Evolutionary conservation across 1,140 invertebrate genomes (phyloP).

Genomic region (Globodera ellingtonae): DNA sequence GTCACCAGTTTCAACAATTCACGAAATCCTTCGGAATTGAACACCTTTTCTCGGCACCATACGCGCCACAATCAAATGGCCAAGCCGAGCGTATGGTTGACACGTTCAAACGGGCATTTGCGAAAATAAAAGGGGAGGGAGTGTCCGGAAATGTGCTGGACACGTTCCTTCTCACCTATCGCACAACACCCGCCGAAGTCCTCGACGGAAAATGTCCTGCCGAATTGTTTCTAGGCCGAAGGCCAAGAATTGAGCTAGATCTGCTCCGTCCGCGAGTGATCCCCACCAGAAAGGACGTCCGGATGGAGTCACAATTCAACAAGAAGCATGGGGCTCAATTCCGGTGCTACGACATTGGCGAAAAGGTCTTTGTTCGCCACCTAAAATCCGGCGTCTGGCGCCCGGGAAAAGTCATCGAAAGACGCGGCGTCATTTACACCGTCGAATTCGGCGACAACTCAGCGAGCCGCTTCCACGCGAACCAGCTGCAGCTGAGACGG

Average conservation of each 20-base stretch:
- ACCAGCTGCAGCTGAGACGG: not conserved
- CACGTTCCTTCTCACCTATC: slow-evolving; percentile 12
- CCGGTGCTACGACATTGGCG: not conserved
- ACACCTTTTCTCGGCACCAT: not conserved
- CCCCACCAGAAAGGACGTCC: not conserved
- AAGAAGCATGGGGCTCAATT: not conserved
- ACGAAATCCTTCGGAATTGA: slow-evolving; percentile 1
- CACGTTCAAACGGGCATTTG: slow-evolving; percentile 46
- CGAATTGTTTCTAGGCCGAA: slow-evolving; percentile 16
- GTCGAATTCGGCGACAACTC: not conserved
- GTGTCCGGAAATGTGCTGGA: not conserved
- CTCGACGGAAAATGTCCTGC: slow-evolving; percentile 10
- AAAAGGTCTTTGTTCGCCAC: not conserved
- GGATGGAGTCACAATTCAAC: slow-evolving; percentile 8
- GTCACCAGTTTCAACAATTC: not conserved
- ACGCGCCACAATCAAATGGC: slow-evolving; percentile 13
- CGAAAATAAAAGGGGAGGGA: slow-evolving; percentile 11
- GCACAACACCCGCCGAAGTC: slow-evolving; percentile 2
- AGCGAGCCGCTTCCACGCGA: not conserved
- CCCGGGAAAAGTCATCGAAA: slow-evolving; percentile 1
- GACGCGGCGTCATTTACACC: not conserved
- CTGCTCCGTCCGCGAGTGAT: not conserved
- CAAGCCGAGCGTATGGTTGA: slow-evolving; percentile 62
- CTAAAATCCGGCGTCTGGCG: not conserved
- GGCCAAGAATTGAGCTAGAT: not conserved